Evolutionary conservation across 1,140 invertebrate genomes (phyloP), one percentile per base, ranked within the genome.

Genomic region (Antheraea pernyi): DNA sequence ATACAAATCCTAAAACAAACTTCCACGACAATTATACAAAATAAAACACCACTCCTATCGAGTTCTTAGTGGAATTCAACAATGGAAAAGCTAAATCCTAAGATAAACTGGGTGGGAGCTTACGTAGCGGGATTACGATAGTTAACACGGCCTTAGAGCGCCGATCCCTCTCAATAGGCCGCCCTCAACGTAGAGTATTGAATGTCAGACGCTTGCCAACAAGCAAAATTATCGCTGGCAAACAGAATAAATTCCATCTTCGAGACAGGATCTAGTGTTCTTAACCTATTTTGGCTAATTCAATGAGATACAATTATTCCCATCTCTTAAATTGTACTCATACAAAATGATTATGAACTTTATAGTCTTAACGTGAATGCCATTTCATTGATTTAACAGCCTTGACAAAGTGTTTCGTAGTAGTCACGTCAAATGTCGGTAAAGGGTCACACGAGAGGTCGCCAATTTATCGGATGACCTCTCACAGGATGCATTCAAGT

Each of bases 121-220:
- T 74, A 81, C 69, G 77, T 66, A 68, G 63, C 65, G 66, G 78
- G 78, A 83, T 85, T 83, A 85, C 68, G 72, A 68, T 71, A 77
- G 80, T 86, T 82, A 85, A 78, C 81, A 76, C 71, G 66, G 79
- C 79, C 70, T 82, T 82, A 84, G 69, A 67, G 67, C 7, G 39
- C 67, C 76, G 69, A 80, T 81, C 63, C 74, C 69, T 73, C 78
- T 82, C 83, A 79, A 85, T 81, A 75, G 73, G 70, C 64, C 73
- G 63, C 69, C 62, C 65, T 76, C 76, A 71, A 82, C 79, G 81
- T 81, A 83, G 80, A 83, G 71, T 77, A 78, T 67, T 67, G 76
- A 83, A 86, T 77, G 77, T 79, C 77, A 82, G 69, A 70, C 68
- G 75, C 73, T 78, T 86, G 83, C 85, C 82, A 88, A 87, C 80